These are phyloP conservation scores for Lucinisca nassula DNA, from an alignment of 2,888 invertebrate species.

Conservation along the genomic window DNA sequence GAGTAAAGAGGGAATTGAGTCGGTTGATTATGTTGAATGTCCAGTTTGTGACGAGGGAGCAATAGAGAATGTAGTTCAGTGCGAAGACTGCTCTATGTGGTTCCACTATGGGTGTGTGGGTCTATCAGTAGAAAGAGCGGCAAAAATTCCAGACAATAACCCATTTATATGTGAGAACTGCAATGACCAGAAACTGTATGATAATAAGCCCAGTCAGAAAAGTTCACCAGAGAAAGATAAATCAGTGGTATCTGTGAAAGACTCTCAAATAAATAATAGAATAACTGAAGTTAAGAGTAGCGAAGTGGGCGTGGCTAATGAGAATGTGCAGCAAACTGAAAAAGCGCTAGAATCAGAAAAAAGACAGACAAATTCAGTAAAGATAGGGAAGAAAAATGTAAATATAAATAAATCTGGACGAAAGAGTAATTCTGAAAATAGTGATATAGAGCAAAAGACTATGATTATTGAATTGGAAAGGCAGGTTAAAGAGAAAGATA, in stretches of 20 bases:
- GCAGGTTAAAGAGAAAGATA: not conserved
- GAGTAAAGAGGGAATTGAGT: not conserved
- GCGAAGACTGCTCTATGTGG: not conserved
- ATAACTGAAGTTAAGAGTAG: not conserved
- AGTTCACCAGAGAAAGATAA: not conserved
- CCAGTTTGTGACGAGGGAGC: not conserved
- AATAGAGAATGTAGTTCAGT: not conserved
- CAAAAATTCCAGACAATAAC: not conserved
- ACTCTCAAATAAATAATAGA: not conserved
- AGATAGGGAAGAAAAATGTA: not conserved
- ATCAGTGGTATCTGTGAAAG: not conserved
- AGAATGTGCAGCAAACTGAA: not conserved
- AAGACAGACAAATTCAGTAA: not conserved
- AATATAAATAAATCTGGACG: not conserved
- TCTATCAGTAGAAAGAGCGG: too few species aligned
- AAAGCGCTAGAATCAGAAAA: not conserved
- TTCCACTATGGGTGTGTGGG: too few species aligned
- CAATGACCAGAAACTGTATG: not conserved
- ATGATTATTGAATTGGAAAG: not conserved
- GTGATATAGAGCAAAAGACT: not conserved
- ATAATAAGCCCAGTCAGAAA: not conserved
- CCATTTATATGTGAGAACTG: not conserved
- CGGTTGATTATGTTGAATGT: not conserved
- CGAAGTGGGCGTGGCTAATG: not conserved
- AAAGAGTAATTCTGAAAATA: not conserved